A percentile compares a stretch with the other conserved stretches of the same genome.
Conservation (phyloP, 2,113 vertebrate species). For the Microcebus murinus region DNA sequence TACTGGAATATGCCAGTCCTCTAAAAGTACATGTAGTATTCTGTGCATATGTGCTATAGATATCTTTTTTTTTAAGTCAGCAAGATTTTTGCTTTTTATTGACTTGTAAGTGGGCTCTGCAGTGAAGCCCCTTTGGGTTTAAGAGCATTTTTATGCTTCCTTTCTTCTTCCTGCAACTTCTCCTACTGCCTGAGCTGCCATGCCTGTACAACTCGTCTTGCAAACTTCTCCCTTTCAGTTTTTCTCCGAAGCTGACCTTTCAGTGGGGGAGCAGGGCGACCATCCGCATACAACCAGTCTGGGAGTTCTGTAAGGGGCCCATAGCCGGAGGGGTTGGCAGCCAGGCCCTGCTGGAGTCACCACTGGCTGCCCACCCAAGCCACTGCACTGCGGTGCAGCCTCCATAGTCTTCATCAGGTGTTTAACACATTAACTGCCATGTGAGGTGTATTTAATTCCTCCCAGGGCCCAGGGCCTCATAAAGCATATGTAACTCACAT, state of each 20-base stretch:
- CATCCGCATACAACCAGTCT: conserved; percentile 77
- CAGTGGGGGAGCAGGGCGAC: conserved; percentile 88
- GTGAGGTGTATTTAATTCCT: no score
- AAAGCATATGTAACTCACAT: no score
- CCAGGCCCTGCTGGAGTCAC: no score
- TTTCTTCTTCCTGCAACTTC: conserved; percentile 74
- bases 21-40: background rate
- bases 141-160: conserved; percentile 84
- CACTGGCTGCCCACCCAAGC: no score
- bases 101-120: background rate
- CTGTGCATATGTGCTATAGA: background rate
- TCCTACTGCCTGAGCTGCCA: conserved; percentile 83
- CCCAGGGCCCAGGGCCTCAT: no score
- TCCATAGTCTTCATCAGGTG: background rate
- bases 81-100: conserved; percentile 51
- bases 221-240: conserved; percentile 86
- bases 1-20: background rate
- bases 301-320: no score
- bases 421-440: background rate
- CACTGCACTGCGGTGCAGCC: no score
- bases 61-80: background rate
- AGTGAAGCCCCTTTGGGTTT: conserved; percentile 87
- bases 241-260: conserved; percentile 89
- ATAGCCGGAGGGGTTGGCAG: no score
- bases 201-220: conserved; percentile 86